These are phyloP conservation scores for Carpatolechia fugitivella DNA, from an alignment of 2,888 invertebrate genomes.

Conservation along the genomic window DNA sequence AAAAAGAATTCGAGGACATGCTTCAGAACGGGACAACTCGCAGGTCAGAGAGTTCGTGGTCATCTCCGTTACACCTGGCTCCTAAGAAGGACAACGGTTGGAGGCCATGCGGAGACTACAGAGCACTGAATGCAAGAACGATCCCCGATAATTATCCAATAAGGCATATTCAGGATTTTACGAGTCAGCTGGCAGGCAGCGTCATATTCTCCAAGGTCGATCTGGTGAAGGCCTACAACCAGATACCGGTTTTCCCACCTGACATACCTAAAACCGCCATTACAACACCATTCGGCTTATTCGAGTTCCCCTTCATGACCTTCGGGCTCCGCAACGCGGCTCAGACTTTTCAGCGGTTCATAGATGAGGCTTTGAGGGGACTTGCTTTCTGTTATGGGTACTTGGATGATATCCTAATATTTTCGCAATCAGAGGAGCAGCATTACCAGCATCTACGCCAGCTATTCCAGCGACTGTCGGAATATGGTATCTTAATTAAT, in stretches of 20 bases:
- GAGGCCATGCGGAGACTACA: conserved; percentile 40
- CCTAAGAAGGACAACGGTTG: conserved; percentile 31
- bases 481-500: not conserved
- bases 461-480: not conserved
- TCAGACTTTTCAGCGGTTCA: not conserved
- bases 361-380: not conserved
- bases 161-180: conserved; percentile 18
- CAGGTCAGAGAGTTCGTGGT: conserved; percentile 22
- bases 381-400: not conserved
- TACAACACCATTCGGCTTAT: not conserved
- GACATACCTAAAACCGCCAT: not conserved
- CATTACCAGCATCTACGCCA: not conserved
- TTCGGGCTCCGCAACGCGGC: not conserved
- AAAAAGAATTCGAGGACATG: conserved; percentile 29
- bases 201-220: conserved; percentile 13
- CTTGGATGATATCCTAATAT: not conserved
- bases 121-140: conserved; percentile 13
- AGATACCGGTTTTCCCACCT: too few relatives aligned
- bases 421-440: not conserved
- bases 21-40: conserved; percentile 24
- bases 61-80: conserved; percentile 26
- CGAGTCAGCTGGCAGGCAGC: conserved; percentile 15
- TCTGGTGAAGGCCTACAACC: conserved; percentile 33
- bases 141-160: conserved; percentile 7
- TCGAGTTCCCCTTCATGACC: not conserved